Conservation (phyloP, 64 coral and sea anemone species). For the Acropora yongei region DNA sequence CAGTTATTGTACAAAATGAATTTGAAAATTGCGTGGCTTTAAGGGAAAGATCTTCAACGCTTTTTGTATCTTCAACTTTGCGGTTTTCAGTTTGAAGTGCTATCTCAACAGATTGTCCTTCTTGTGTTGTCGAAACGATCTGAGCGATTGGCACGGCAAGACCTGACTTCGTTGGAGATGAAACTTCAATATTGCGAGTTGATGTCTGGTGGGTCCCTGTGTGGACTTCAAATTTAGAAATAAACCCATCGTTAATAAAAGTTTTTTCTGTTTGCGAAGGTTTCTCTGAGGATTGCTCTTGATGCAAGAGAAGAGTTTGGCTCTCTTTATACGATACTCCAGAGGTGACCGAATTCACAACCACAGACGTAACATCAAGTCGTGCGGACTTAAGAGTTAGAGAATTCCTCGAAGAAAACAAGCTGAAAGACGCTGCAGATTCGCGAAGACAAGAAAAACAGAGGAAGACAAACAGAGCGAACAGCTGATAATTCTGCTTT, state of each 20-base stretch:
- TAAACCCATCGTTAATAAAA: constrained; percentile 28
- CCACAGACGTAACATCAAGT: neutral
- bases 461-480: neutral
- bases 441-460: neutral
- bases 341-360: neutral
- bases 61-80: neutral
- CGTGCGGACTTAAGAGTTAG: neutral
- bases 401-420: neutral
- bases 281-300: neutral
- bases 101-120: neutral
- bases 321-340: neutral
- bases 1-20: neutral
- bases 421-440: constrained; percentile 1
- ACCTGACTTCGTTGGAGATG: neutral
- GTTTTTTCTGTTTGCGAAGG: neutral
- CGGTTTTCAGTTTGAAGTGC: constrained; percentile 48
- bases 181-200: neutral
- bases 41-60: neutral
- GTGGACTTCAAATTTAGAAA: constrained; percentile 35
- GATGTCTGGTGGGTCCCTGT: neutral
- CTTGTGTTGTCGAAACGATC: neutral
- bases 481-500: neutral
- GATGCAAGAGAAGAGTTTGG: constrained; percentile 3
- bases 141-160: neutral
- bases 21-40: neutral